A percentile compares a stretch with the other conserved stretches of the same genome.
phyloP scores from a whole-genome alignment of 2,888 invertebrate genomes.

The Laothoe populi region DNA sequence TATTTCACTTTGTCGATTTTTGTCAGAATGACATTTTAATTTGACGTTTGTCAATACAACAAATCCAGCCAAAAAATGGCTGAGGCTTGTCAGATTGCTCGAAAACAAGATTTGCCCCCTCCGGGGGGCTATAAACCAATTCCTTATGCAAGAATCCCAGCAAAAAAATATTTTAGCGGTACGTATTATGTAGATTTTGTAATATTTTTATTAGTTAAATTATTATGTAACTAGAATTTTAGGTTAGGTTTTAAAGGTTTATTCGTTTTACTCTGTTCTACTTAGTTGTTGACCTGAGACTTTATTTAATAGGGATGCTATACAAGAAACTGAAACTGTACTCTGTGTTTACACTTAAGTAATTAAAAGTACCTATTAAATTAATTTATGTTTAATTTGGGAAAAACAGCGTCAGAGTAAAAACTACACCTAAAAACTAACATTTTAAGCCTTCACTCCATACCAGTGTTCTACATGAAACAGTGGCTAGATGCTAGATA shows the following conservation, averaged over 20 bases:
- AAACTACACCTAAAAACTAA: too few relatives aligned
- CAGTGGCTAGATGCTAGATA: too few relatives aligned
- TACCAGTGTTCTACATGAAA: too few relatives aligned
- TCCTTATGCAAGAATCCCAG: constrained; percentile 88
- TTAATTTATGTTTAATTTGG: too few relatives aligned
- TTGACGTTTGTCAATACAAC: constrained; percentile 30
- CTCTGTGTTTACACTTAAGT: too few relatives aligned
- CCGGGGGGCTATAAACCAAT: constrained; percentile 94
- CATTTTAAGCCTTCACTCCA: too few relatives aligned
- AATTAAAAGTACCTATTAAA: too few relatives aligned
- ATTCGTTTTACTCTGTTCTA: constrained; percentile 33
- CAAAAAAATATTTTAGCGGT: constrained; percentile 90
- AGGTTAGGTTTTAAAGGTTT: constrained; percentile 54
- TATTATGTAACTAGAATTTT: constrained; percentile 69
- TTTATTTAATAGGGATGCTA: too few relatives aligned
- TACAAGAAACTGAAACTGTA: too few relatives aligned
- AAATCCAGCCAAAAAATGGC: constrained; percentile 57
- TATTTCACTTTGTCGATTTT: neutral
- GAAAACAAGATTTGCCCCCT: constrained; percentile 96
- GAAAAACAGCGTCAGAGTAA: too few relatives aligned
- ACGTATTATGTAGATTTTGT: constrained; percentile 44
- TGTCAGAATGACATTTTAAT: constrained; percentile 3
- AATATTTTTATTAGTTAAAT: constrained; percentile 30
- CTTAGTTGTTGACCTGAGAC: too few relatives aligned
- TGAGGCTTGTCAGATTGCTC: constrained; percentile 56